Base-by-base conservation (phyloP, 1,140 invertebrate genomes). In the Araneus ventricosus region DNA sequence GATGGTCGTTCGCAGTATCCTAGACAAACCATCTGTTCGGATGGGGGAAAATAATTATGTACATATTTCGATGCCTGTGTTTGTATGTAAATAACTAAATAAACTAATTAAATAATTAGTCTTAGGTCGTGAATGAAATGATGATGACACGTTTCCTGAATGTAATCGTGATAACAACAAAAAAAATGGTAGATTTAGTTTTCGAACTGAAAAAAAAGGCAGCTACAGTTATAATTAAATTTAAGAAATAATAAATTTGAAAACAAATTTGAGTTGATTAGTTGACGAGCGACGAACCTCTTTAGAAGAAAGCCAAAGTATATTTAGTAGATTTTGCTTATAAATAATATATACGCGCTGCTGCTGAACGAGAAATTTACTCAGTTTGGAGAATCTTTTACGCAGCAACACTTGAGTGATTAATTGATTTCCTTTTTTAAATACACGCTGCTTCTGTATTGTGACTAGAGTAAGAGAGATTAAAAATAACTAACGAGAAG, bases 1-100 rank as follows among this genome's bases (percentile, higher is more conserved):
- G 91, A 75, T 80, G 91, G 91, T 93, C 91, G 86, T 93, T 88
- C 85, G 91, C 84, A 93, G 91, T 93, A 93, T 93, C 91, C 91
- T 93, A 93, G 91, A 93, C 67, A 93, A 93, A 93, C 91, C 91
- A 93, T 93, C 91, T 93, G 52, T 93, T 79, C 63, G 85, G 90
- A 93, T 93, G 91, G 91, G 67, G 91, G 91, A 93, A 84, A 92
- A 93, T 93, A 93, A 87, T 52, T 87, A 87, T 93, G 91, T 93
- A 93, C 37, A 93, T 93, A 93, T 63, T 80, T 91, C 89, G 37
- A 91, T 93, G 91, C 91, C 91, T 93, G 91, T 45, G 39, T 39
- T 75, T 84, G 45, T 92, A 57, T 86, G 82, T 93, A 92, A 70
- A 92, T 92, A 91, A 91, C 34, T 92, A 37, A 86, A 86, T 86